Evolutionary conservation across 2,888 invertebrate genomes (phyloP), one percentile per base, ranked within the genome.

Genomic region (Synanthedon andrenaeformis): DNA sequence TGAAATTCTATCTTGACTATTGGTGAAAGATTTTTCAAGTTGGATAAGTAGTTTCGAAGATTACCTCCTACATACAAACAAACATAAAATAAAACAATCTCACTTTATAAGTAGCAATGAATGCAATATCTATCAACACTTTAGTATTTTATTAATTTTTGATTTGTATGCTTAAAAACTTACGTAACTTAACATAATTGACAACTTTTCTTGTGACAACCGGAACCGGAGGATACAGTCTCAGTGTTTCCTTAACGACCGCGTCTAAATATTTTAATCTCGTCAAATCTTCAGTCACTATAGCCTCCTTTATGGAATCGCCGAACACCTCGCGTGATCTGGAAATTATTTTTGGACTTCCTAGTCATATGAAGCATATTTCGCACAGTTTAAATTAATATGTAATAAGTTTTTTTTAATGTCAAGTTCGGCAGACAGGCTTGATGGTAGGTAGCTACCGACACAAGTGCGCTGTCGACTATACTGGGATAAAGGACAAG

Each of bases 181-280:
- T 57, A 66, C 65, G 68, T 23, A 73, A 59, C 4, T 51, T 53
- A 0, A 69, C 55, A 42, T 70, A 66, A 3, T 62, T 59, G 3
- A 62, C 61, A n/a, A 62, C 61, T 57, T 66, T 65, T 17, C 74
- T 65, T 3, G 68, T 53, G 11, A 72, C 54, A 3, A 62, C 53
- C 0, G 74, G 66, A 1, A 59, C 71, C 8, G 74, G 71, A 0
- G 76, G 69, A 54, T 72, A 76, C 4, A 76, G 54, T 3, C 76
- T 60, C 42, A 77, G 51, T 0, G 64, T 66, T 50, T 78, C 77
- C 28, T 68, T 74, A 5, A 78, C 58, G 0, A 76, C 74, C 0
- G 69, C 71, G 12, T 74, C 74, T 49, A 70, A 53, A 35, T 77
- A 76, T 41, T 70, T 70, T 0, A 78, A 64, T 4, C 53, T 61